Evolutionary conservation across 2,113 vertebrate species (phyloP).

Genomic region (Daubentonia madagascariensis): DNA sequence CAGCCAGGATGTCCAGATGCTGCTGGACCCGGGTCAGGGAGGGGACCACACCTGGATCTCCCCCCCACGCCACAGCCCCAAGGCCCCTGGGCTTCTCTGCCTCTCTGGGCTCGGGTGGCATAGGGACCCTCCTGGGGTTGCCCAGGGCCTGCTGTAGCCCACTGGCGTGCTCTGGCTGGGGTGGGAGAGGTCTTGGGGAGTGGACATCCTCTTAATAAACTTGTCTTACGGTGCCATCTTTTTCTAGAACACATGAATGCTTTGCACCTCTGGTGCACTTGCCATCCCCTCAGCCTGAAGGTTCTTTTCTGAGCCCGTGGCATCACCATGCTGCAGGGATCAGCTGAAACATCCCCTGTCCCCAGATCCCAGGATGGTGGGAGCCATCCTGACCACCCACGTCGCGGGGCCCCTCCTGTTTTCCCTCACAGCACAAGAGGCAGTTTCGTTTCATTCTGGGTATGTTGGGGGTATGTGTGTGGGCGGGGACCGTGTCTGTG

Average conservation of each 20-base stretch:
- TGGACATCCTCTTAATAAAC: not conserved
- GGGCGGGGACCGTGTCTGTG: not conserved
- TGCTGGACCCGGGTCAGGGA: not conserved
- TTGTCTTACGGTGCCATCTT: rapidly evolving
- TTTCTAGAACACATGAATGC: not conserved
- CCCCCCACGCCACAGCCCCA: rapidly evolving
- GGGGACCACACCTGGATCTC: not conserved
- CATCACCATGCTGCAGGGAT: not conserved
- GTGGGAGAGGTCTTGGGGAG: not conserved
- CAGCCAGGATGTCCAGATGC: not conserved
- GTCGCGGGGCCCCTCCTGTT: not conserved
- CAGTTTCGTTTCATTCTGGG: not conserved
- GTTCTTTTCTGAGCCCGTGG: not conserved
- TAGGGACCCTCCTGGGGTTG: not conserved
- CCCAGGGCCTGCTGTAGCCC: not conserved
- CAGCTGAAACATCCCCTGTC: not conserved
- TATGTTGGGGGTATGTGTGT: rapidly evolving
- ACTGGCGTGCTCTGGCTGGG: rapidly evolving
- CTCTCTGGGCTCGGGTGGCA: not conserved
- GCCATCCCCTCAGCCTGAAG: not conserved
- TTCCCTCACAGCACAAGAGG: rapidly evolving
- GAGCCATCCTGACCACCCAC: not conserved
- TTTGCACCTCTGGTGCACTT: not conserved
- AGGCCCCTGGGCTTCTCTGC: not conserved
- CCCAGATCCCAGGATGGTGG: not conserved